These are phyloP conservation scores for Sebastiscus tertius DNA, from an alignment of 2,797 vertebrate genomes.

Conservation along the genomic window DNA sequence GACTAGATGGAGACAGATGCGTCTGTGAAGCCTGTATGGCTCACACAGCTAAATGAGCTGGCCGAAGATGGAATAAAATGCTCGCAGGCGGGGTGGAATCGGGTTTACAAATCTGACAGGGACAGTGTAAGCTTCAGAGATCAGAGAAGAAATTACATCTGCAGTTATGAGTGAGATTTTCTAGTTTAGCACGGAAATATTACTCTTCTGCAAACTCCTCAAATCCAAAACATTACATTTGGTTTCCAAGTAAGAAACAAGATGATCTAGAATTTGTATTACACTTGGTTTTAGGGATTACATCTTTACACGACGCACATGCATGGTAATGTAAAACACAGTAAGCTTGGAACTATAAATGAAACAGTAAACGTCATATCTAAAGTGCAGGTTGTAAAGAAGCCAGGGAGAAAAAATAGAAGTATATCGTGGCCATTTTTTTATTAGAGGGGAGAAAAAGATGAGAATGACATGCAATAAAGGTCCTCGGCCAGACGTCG, in stretches of 20 bases:
- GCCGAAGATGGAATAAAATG: slow-evolving; percentile 31
- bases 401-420: not conserved
- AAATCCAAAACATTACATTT: not conserved
- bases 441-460: not conserved
- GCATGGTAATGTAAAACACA: slow-evolving; percentile 1
- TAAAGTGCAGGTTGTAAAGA: not conserved
- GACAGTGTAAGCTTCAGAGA: slow-evolving; percentile 10
- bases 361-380: not conserved
- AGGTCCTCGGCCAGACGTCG: not conserved
- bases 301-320: not conserved
- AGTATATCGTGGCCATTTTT: not conserved
- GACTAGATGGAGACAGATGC: slow-evolving; percentile 63
- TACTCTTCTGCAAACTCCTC: slow-evolving; percentile 13
- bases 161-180: slow-evolving; percentile 12
- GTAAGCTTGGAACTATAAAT: not conserved
- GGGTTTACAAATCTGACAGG: slow-evolving; percentile 30
- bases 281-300: slow-evolving; percentile 4
- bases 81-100: not conserved
- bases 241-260: slow-evolving; percentile 12
- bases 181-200: not conserved
- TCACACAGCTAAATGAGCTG: slow-evolving; percentile 53
- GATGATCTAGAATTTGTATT: not conserved
- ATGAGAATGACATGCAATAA: not conserved
- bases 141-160: slow-evolving; percentile 17
- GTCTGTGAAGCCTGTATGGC: slow-evolving; percentile 33